Percentiles rank a stretch among this genome's conserved stretches.
Conservation (phyloP, 1,140 invertebrate species). For the Drusus annulatus region DNA sequence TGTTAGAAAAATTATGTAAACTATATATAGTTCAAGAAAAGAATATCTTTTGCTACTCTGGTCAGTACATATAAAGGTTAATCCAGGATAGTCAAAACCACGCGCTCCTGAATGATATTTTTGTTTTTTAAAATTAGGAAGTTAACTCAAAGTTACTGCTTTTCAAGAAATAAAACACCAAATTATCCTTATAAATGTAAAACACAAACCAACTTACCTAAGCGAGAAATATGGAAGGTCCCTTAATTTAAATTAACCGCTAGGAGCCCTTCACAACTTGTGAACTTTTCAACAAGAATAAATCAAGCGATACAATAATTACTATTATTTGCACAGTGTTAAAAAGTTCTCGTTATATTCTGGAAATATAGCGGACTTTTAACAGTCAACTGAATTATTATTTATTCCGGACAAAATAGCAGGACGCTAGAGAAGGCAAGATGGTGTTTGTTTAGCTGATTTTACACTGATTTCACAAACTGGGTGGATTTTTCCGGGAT, state of each 20-base stretch:
- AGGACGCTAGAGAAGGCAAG: too few relatives aligned
- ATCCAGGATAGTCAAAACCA: too few relatives aligned
- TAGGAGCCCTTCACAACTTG: conserved; percentile 11
- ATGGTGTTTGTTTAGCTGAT: too few relatives aligned
- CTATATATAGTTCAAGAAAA: too few relatives aligned
- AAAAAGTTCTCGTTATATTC: conserved; percentile 34
- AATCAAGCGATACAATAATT: conserved; percentile 35
- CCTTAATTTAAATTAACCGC: conserved; percentile 36
- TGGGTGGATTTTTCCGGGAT: not conserved
- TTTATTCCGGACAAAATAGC: not conserved
- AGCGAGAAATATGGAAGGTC: conserved; percentile 32
- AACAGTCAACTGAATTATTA: conserved; percentile 19
- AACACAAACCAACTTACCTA: conserved; percentile 43
- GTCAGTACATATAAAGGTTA: too few relatives aligned
- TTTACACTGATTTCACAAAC: too few relatives aligned
- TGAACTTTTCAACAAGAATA: conserved; percentile 41
- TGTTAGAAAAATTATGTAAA: too few relatives aligned
- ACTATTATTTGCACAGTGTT: conserved; percentile 31
- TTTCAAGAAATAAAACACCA: not conserved
- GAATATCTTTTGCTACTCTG: too few relatives aligned
- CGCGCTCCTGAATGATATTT: too few relatives aligned
- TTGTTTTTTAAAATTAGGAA: too few relatives aligned
- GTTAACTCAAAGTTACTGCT: not conserved
- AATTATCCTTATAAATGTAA: conserved; percentile 31
- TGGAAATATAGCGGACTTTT: conserved; percentile 21